Base-by-base conservation (phyloP, 2,113 vertebrate species). In the Sebastes schlegelii region DNA sequence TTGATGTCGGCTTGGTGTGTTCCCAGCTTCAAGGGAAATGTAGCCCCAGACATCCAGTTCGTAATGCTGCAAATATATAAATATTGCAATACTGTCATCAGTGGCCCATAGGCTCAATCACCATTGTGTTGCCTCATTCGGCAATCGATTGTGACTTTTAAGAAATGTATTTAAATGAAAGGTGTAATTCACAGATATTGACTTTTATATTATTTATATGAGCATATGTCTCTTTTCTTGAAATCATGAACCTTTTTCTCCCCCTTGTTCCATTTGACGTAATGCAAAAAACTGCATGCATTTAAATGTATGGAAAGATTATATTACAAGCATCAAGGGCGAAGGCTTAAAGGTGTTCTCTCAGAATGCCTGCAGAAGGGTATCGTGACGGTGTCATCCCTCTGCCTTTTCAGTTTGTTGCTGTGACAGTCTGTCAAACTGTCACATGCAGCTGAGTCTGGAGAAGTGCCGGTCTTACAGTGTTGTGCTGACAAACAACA, bases 361-460 rank as follows among this genome's bases (percentile, higher is more conserved):
- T 73, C 23, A 40, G 43, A 86, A 66, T 51, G 57, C 21, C 2
- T 54, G 49, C 45, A 40, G 2, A 77, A 45, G 51, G 8, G 11
- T 21, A 58, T 19, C 8, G 11, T 77, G 70, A 68, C 62, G 54
- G 34, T 62, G 61, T 72, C 83, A 42, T 48, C 16, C 45, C 58
- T 12, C 43, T 65, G 62, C 42, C 66, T 90, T 57, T 51, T 78
- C 71, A 34, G 34, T 81, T 77, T 54, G 62, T 62, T 70, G 45
- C 72, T 52, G 62, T 83, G 82, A 85, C 79, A 72, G 34, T 60
- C 54, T 90, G 90, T 87, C 89, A 90, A 87, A 69, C 72, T 81
- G 88, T 86, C 84, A 85, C 48, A 62, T 86, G 80, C 79, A 84
- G 77, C 79, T 75, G 86, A 89, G 82, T 84, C 71, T 3, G 2